Evolutionary conservation across 2,888 invertebrate species (phyloP).

Genomic region (Napeogenes inachia): DNA sequence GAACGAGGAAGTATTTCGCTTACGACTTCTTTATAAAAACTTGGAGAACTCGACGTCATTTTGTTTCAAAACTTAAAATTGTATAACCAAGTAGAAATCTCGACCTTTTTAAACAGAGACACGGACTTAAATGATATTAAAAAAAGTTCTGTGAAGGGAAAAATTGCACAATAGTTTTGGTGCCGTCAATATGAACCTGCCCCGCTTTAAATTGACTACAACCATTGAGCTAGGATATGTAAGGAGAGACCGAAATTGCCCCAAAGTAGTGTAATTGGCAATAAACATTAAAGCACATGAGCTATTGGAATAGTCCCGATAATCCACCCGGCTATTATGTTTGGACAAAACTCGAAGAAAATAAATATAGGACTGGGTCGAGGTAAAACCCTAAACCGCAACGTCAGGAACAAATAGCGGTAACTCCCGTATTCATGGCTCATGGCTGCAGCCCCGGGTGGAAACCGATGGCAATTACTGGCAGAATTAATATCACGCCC

Average conservation of each 20-base stretch:
- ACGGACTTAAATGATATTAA: conserved; percentile 26
- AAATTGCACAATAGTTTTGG: too few species aligned
- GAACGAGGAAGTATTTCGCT: conserved; percentile 30
- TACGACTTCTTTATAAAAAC: conserved; percentile 28
- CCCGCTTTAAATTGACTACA: too few species aligned
- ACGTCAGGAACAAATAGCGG: conserved; percentile 77
- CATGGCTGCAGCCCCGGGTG: conserved; percentile 71
- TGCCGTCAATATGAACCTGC: too few species aligned
- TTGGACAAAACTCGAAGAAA: conserved; percentile 70
- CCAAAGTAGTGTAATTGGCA: conserved; percentile 46
- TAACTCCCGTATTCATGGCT: conserved; percentile 76
- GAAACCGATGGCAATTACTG: conserved; percentile 77
- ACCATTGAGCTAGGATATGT: background rate
- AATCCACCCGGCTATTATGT: conserved; percentile 61
- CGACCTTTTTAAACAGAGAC: conserved; percentile 22
- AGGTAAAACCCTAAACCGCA: conserved; percentile 73
- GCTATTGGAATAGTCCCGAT: conserved; percentile 56
- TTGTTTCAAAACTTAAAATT: conserved; percentile 28
- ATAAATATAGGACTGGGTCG: conserved; percentile 67
- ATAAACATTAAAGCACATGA: conserved; percentile 48
- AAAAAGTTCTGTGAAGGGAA: too few species aligned
- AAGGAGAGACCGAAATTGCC: conserved; percentile 31
- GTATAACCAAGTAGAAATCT: conserved; percentile 21
- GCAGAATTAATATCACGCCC: conserved; percentile 76
- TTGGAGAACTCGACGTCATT: conserved; percentile 30